Base-by-base conservation (phyloP, 2,888 invertebrate species). In the Machimus atricapillus region DNA sequence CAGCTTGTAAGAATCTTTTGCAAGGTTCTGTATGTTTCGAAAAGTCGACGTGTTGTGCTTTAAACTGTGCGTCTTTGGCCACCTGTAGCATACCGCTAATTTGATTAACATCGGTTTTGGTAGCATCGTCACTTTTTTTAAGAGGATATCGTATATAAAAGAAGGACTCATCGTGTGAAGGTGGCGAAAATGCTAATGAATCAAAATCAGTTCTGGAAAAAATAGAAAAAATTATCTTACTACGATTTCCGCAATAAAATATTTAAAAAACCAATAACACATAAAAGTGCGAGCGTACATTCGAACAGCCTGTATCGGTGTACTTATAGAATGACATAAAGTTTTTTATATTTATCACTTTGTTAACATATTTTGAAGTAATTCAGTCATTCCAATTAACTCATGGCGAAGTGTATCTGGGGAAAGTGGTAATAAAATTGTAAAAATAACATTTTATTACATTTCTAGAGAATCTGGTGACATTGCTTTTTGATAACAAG, bases 101-200 rank as follows among this genome's bases (percentile, higher is more conserved):
- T 46, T 81, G 66, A 23, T 31, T 73, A 37, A 81, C 46, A 81
- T 73, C 74, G 19, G 31, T 34, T 81, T 52, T 66, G 43, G 81
- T 73, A 74, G 19, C 52, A 37, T 77, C 77, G 19, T 73, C 81
- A 16, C 31, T 12, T 73, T 77, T 66, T 40, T 78, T 81, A 14
- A 81, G 79, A 19, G 94, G 95, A 91, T 96, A 96, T 83, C 95
- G 94, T 89, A 95, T 94, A 91, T 94, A 94, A 91, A 95, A 95
- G 91, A 96, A 96, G 85, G 94, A 95, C 90, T 96, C 96, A 91
- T 96, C 96, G 73, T 95, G 94, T 37, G 95, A 94, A 2, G 96
- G 96, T 27, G 96, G 96, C 23, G 96, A 96, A 89, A 94, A 94
- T 14, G 94, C 92, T 85, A 91, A 93, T 87, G 94, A 93, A 88